A percentile compares a stretch with the other conserved stretches of the same genome.
phyloP scores from a whole-genome alignment of 2,888 invertebrate genomes.

The Coelopa pilipes region DNA sequence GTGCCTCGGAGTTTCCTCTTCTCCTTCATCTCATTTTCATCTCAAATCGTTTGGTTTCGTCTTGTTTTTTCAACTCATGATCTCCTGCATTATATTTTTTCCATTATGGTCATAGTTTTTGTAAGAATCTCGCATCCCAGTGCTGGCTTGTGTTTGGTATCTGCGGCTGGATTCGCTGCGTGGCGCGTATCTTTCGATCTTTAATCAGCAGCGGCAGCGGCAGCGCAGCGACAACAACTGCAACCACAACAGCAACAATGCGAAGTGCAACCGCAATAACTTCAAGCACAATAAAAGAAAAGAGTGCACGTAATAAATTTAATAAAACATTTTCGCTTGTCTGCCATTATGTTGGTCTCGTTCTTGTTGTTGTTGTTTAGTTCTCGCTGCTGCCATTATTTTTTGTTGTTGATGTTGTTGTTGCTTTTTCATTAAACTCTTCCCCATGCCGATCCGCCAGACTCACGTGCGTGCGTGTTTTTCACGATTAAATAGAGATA shows the following conservation, averaged over 20 bases:
- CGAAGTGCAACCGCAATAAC: conserved; percentile 15
- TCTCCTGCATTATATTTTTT: neutral
- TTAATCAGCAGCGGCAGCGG: too few species aligned
- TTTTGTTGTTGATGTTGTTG: neutral
- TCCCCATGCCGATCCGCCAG: conserved; percentile 12
- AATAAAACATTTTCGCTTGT: conserved; percentile 45
- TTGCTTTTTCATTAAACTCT: conserved; percentile 23
- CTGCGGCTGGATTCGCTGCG: conserved; percentile 27
- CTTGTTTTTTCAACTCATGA: neutral
- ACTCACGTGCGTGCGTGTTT: conserved; percentile 31
- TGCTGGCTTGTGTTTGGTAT: neutral
- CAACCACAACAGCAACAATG: neutral
- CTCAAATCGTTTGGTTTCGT: neutral
- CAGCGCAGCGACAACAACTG: conserved; percentile 20
- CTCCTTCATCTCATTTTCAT: neutral
- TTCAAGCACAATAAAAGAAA: neutral
- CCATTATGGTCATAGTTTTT: conserved; percentile 12
- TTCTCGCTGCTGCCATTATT: neutral
- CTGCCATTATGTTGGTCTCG: conserved; percentile 7
- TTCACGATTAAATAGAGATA: conserved; percentile 32
- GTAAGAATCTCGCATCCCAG: neutral
- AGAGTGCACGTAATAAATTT: conserved; percentile 46
- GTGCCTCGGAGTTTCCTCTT: neutral
- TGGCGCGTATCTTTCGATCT: conserved; percentile 31
- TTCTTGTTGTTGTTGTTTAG: conserved; percentile 11